Conservation (phyloP, 2,888 invertebrate species). For the Lepeophtheirus nordmannii region DNA sequence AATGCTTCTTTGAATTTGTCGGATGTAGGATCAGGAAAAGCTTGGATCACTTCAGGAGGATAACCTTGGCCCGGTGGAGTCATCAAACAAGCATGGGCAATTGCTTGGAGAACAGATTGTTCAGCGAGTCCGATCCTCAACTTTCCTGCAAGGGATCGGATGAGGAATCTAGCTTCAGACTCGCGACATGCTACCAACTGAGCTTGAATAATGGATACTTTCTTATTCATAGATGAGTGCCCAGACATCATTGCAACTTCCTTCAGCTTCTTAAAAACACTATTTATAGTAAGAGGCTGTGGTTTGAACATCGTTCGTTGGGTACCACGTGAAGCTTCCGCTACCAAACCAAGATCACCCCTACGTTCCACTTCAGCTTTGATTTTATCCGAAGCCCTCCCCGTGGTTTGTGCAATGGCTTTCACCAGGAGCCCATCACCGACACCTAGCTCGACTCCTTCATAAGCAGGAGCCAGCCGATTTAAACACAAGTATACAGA, state of each 20-base stretch:
- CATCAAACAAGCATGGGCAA: slow-evolving; percentile 65
- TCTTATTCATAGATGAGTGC: slow-evolving; percentile 53
- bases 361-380: slow-evolving; percentile 51
- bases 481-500: slow-evolving; percentile 91
- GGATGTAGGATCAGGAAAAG: slow-evolving; percentile 44
- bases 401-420: slow-evolving; percentile 76
- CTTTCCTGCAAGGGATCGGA: slow-evolving; percentile 80
- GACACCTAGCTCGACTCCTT: slow-evolving; percentile 67
- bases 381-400: slow-evolving; percentile 64
- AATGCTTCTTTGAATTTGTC: slow-evolving; percentile 53
- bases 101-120: slow-evolving; percentile 76
- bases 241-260: slow-evolving; percentile 77
- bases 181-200: slow-evolving; percentile 80
- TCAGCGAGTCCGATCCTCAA: slow-evolving; percentile 90
- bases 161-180: slow-evolving; percentile 72
- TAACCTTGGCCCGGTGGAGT: slow-evolving; percentile 56
- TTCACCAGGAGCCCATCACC: slow-evolving; percentile 89
- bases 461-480: slow-evolving; percentile 36
- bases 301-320: slow-evolving; percentile 64
- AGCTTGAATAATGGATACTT: slow-evolving; percentile 75
- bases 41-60: slow-evolving; percentile 48
- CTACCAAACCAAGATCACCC: slow-evolving; percentile 82
- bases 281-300: slow-evolving; percentile 52
- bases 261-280: slow-evolving; percentile 64
- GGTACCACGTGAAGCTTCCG: slow-evolving; percentile 62